Conservation (phyloP, 2,113 vertebrate species). For the Eurypyga helias region DNA sequence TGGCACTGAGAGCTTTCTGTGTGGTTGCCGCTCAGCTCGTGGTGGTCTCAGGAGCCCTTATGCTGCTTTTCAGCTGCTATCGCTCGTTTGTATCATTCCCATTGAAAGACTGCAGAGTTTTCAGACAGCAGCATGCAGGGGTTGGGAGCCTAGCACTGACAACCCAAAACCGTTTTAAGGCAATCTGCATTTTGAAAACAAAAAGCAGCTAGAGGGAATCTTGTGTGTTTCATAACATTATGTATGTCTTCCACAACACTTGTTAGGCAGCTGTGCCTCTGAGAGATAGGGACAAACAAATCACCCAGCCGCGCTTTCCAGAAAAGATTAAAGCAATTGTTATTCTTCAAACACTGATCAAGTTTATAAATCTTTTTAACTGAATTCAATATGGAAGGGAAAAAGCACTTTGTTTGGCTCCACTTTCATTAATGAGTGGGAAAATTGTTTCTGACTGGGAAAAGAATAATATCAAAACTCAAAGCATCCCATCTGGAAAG, state of each 20-base stretch:
- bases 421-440: background rate
- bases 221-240: background rate
- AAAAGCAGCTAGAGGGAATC: background rate
- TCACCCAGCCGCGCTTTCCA: background rate
- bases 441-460: background rate
- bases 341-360: constrained; percentile 24
- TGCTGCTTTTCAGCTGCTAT: background rate
- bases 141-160: background rate
- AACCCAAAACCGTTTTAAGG: background rate
- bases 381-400: background rate
- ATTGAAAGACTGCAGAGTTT: background rate
- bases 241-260: background rate
- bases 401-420: background rate
- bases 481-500: background rate
- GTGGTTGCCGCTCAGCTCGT: background rate
- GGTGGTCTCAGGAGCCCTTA: background rate
- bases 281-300: constrained; percentile 8
- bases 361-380: background rate
- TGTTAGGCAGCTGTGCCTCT: background rate
- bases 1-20: background rate
- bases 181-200: background rate
- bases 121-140: background rate
- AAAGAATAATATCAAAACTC: background rate
- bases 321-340: constrained; percentile 30
- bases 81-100: background rate